phyloP scores from a whole-genome alignment of 2,113 vertebrate species.

The Rhabdornis inornatus region DNA sequence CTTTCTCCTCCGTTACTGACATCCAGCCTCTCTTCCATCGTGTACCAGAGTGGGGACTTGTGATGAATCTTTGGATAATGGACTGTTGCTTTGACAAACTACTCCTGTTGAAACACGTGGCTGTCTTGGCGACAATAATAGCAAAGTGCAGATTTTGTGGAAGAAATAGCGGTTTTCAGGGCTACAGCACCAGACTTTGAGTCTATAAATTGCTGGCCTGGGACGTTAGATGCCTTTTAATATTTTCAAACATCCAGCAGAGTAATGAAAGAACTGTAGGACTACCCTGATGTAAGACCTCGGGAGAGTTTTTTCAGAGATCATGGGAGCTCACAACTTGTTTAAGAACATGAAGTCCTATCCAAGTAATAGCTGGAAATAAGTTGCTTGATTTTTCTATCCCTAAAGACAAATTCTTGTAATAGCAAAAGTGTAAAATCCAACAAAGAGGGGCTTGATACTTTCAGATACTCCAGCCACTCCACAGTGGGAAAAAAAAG shows the following conservation, averaged over 20 bases:
- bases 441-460: constrained; percentile 50
- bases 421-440: constrained; percentile 60
- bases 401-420: constrained; percentile 63
- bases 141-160: background rate
- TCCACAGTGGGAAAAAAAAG: background rate
- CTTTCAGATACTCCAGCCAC: constrained; percentile 3
- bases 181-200: background rate
- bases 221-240: constrained; percentile 65
- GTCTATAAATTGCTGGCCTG: constrained; percentile 57
- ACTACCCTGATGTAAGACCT: constrained; percentile 43
- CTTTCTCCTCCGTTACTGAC: background rate
- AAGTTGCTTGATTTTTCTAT: constrained; percentile 59
- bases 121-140: constrained; percentile 10
- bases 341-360: constrained; percentile 58
- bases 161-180: constrained; percentile 52
- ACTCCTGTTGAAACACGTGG: constrained; percentile 8
- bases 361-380: constrained; percentile 61
- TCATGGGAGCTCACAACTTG: constrained; percentile 49
- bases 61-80: constrained; percentile 45
- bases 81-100: constrained; percentile 47
- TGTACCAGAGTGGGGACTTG: background rate
- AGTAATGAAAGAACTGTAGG: constrained; percentile 63
- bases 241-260: constrained; percentile 62
- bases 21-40: background rate
- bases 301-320: constrained; percentile 48